Evolutionary conservation across 2,113 vertebrate species (phyloP), one percentile per base, ranked within the genome.

Genomic region (Ibidorhyncha struthersii): DNA sequence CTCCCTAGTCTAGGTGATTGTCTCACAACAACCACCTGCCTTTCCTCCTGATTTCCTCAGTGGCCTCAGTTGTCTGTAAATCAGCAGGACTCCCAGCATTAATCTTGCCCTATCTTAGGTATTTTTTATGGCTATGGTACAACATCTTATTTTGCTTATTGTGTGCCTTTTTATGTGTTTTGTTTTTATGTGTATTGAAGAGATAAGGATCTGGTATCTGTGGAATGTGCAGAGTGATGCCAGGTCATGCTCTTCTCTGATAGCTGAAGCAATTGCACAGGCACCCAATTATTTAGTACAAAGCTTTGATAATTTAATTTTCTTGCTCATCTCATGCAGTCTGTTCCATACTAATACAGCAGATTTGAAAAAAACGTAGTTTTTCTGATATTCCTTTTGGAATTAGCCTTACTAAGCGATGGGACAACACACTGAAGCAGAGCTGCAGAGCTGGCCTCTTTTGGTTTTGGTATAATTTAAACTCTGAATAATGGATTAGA

Each of bases 211-310:
- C 47, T 91, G 38, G 9, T 82, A 74, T 19, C 71, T 78, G 27
- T 81, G 53, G 21, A 82, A 72, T 62, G 83, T 78, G 65, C 6
- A 38, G 65, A 96, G 94, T 96, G 82, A 97, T 97, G 96, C 94
- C 84, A 84, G 92, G 94, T 97, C 86, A 66, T 95, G 97, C 82
- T 94, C 94, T 97, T 63, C 34, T 96, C 84, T 96, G 89, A 76
- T 49, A 88, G 94, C 29, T 56, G 93, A 96, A 97, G 95, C 96
- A 96, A 86, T 95, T 96, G 95, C 94, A 88, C 61, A 86, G 93
- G 58, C 97, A 98, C 95, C 93, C 96, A 97, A 95, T 98, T 98
- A 98, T 95, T 97, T 89, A 96, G 84, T 82, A 95, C 82, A 96
- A 91, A 96, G 87, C 93, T 93, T 90, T 86, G 96, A 89, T 97